Evolutionary conservation across 2,113 vertebrate genomes (phyloP).

Genomic region (Chrysemys picta): DNA sequence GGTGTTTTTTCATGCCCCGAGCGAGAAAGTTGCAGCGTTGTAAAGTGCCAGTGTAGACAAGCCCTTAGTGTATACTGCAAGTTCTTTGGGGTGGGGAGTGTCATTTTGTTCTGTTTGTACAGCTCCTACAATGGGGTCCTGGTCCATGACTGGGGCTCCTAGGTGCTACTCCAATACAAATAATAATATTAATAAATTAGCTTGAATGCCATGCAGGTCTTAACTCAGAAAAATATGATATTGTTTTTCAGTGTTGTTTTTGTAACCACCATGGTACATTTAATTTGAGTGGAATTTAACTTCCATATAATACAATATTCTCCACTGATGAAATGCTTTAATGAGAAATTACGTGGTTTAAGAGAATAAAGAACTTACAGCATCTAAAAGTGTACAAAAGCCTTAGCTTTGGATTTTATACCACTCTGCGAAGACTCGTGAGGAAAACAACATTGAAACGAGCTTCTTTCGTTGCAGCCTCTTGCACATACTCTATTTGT

Average conservation of each 20-base stretch:
- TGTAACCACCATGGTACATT: not conserved
- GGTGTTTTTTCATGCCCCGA: too few relatives aligned
- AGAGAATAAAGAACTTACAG: not conserved
- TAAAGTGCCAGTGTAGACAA: too few relatives aligned
- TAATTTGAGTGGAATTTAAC: not conserved
- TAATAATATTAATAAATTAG: not conserved
- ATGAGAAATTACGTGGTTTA: not conserved
- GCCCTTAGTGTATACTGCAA: not conserved
- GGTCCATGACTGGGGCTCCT: not conserved
- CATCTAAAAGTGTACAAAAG: not conserved
- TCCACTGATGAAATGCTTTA: not conserved
- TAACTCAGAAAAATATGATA: not conserved
- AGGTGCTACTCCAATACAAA: not conserved
- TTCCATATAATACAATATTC: not conserved
- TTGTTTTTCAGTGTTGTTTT: not conserved
- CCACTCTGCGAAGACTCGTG: not conserved
- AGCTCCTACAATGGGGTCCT: not conserved
- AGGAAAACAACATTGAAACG: not conserved
- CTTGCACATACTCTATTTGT: slow-evolving; percentile 15
- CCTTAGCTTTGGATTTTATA: not conserved
- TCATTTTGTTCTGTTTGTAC: not conserved
- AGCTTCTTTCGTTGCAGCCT: slow-evolving; percentile 13
- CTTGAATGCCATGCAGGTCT: not conserved
- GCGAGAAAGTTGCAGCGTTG: too few relatives aligned
- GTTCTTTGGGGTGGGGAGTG: not conserved